Evolutionary conservation across 2,797 vertebrate species (phyloP).

Genomic region (Eptatretus atami): DNA sequence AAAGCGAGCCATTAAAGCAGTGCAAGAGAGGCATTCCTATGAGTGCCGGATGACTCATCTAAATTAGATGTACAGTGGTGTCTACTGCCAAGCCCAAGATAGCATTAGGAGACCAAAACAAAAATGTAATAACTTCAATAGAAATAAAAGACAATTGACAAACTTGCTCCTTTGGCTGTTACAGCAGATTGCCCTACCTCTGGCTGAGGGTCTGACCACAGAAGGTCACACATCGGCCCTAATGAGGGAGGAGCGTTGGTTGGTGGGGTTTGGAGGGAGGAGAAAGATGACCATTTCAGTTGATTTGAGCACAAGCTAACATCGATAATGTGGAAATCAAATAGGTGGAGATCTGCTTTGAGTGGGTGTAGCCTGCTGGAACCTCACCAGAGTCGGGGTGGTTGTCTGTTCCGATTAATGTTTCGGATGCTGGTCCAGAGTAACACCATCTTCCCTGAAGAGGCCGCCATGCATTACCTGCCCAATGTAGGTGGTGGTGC

Average conservation of each 20-base stretch:
- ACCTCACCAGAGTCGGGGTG: conserved; percentile 51
- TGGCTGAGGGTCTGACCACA: conserved; percentile 75
- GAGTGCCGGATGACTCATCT: too few relatives aligned
- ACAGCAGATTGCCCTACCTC: conserved; percentile 29
- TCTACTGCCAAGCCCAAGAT: too few relatives aligned
- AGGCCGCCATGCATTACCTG: conserved; percentile 80
- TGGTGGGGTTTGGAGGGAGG: too few relatives aligned
- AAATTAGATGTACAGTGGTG: too few relatives aligned
- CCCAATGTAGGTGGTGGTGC: too few relatives aligned
- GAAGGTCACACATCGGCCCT: conserved; percentile 80
- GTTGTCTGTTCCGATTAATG: conserved; percentile 64
- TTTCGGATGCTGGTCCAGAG: conserved; percentile 50
- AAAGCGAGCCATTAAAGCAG: too few relatives aligned
- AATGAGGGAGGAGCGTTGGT: not conserved
- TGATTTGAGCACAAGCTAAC: too few relatives aligned
- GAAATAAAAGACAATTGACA: conserved; percentile 1
- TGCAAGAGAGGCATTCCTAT: too few relatives aligned
- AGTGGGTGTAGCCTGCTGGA: not conserved
- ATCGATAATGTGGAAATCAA: not conserved
- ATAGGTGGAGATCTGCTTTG: not conserved
- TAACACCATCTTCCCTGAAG: conserved; percentile 65
- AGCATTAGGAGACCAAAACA: too few relatives aligned
- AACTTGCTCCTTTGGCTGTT: not conserved
- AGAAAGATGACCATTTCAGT: too few relatives aligned
- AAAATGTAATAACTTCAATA: not conserved